These are phyloP conservation scores for Hypotaenidia okinawae DNA, from an alignment of 2,797 vertebrate species.

Conservation along the genomic window DNA sequence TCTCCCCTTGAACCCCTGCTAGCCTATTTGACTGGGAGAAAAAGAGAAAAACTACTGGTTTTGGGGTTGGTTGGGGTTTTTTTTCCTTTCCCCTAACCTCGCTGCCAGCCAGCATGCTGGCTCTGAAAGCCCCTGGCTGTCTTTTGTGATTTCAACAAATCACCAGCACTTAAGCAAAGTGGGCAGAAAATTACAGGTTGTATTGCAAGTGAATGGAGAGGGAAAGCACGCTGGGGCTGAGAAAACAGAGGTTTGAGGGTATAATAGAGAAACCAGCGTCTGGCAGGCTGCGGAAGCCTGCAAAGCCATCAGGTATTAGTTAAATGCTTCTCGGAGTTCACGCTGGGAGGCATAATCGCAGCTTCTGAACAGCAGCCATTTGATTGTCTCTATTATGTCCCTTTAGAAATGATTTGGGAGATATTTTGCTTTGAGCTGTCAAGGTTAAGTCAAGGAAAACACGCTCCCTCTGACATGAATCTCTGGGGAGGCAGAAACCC, in stretches of 20 bases:
- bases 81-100: not conserved
- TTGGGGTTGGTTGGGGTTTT: not conserved
- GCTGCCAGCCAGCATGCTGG: slow-evolving; percentile 7
- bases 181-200: slow-evolving; percentile 75
- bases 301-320: slow-evolving; percentile 67
- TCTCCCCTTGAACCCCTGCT: not conserved
- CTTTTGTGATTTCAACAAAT: slow-evolving; percentile 75
- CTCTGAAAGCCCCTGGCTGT: slow-evolving; percentile 48
- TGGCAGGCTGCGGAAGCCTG: not conserved
- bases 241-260: slow-evolving; percentile 38
- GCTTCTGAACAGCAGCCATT: slow-evolving; percentile 51
- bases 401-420: slow-evolving; percentile 42
- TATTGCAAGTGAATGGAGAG: slow-evolving; percentile 64
- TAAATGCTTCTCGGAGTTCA: slow-evolving; percentile 57
- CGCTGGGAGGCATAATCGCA: slow-evolving; percentile 60
- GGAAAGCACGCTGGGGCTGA: slow-evolving; percentile 48
- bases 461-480: not conserved
- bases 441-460: slow-evolving; percentile 63
- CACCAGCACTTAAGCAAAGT: slow-evolving; percentile 72
- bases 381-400: slow-evolving; percentile 65
- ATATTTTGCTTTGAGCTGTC: slow-evolving; percentile 33
- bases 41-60: not conserved
- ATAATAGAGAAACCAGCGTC: slow-evolving; percentile 17
- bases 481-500: not conserved
- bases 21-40: not conserved